phyloP scores from a whole-genome alignment of 2,797 vertebrate species.

The Benthosema pterotum region DNA sequence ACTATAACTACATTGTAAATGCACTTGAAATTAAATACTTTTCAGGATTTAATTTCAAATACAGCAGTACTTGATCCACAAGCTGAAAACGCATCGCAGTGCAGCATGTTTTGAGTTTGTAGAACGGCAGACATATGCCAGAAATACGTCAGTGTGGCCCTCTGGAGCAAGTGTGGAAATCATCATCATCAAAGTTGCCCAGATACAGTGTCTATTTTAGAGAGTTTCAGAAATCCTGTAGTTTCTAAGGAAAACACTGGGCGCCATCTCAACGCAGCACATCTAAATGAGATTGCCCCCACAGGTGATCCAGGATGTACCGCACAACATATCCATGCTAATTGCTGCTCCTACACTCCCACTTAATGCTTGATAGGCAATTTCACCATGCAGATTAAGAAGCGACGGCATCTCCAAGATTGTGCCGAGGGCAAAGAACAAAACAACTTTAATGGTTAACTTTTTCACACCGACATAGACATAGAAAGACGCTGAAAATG shows the following conservation, averaged over 20 bases:
- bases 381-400: conserved; percentile 66
- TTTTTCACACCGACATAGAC: too few relatives aligned
- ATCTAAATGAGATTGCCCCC: conserved; percentile 31
- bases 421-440: conserved; percentile 24
- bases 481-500: too few relatives aligned
- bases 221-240: conserved; percentile 22
- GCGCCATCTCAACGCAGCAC: conserved; percentile 17
- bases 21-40: too few relatives aligned
- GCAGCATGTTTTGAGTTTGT: too few relatives aligned
- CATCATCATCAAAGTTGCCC: too few relatives aligned
- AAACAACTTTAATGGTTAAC: conserved; percentile 13
- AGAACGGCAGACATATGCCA: too few relatives aligned
- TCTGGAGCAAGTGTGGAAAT: too few relatives aligned
- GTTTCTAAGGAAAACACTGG: conserved; percentile 20
- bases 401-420: conserved; percentile 44
- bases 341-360: conserved; percentile 34
- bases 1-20: too few relatives aligned
- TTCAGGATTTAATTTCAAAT: too few relatives aligned
- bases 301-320: conserved; percentile 21
- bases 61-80: too few relatives aligned
- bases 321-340: conserved; percentile 29
- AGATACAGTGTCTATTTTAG: conserved; percentile 7
- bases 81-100: too few relatives aligned
- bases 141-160: too few relatives aligned
- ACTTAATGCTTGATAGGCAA: conserved; percentile 17